Percentiles rank a stretch among this genome's conserved stretches.
Conservation (phyloP, 2,888 invertebrate species). For the Trachelus stipa region DNA sequence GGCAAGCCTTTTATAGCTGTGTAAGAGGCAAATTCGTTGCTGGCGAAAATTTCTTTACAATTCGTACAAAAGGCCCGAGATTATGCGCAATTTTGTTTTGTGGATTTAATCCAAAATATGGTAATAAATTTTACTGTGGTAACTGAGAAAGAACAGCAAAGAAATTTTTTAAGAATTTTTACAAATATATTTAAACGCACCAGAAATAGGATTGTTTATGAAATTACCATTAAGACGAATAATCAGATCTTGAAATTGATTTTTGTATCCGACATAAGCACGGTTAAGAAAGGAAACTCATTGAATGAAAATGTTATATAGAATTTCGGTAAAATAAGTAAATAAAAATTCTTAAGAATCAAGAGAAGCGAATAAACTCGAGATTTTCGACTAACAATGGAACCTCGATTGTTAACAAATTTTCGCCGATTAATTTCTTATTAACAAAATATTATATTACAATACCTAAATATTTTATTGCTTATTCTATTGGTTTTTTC, state of each 20-base stretch:
- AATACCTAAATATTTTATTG: conserved; percentile 60
- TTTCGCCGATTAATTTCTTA: conserved; percentile 52
- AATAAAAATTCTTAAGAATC: not conserved
- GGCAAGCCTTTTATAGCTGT: conserved; percentile 35
- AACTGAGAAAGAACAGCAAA: no score
- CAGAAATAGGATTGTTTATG: not conserved
- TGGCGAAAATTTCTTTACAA: conserved; percentile 50
- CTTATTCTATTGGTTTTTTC: conserved; percentile 62
- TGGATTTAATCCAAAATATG: not conserved
- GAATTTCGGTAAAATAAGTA: not conserved
- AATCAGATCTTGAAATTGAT: not conserved
- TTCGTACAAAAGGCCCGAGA: conserved; percentile 22
- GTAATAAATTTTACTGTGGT: not conserved
- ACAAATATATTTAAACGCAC: not conserved
- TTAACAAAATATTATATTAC: conserved; percentile 66
- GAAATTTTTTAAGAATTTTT: not conserved
- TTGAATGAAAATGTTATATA: not conserved
- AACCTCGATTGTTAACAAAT: conserved; percentile 54
- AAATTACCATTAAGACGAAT: not conserved
- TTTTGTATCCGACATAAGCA: not conserved
- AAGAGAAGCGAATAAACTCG: conserved; percentile 41
- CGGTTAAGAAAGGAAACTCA: not conserved
- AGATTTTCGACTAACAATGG: conserved; percentile 46
- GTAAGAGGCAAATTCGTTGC: conserved; percentile 50
- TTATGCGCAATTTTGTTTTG: not conserved